Percentiles rank a stretch among this genome's conserved stretches.
Conservation (phyloP, 2,113 vertebrate genomes). For the Rattus rattus region DNA sequence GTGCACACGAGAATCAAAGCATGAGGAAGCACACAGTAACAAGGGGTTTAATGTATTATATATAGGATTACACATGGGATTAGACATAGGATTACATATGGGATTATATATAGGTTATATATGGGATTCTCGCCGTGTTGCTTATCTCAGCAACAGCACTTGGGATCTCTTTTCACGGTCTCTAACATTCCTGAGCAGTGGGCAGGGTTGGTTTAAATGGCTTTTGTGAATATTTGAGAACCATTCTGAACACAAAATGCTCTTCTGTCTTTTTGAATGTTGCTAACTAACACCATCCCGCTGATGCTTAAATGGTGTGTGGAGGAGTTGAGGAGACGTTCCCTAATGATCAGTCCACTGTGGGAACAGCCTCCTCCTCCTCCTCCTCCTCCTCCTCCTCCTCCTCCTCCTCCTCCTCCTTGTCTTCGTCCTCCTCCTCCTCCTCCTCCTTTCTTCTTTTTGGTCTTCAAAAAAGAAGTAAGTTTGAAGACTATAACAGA, state of each 20-base stretch:
- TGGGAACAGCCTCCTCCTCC: background rate
- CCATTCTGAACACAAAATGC: background rate
- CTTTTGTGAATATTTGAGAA: constrained; percentile 21
- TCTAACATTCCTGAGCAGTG: constrained; percentile 9
- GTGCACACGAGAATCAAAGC: constrained; percentile 26
- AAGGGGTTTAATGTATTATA: constrained; percentile 58
- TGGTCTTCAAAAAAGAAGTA: background rate
- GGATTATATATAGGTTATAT: too few species aligned
- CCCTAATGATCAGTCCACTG: background rate
- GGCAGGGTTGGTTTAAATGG: constrained; percentile 3
- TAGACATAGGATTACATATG: too few species aligned
- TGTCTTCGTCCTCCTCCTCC: too few species aligned
- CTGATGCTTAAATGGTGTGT: background rate
- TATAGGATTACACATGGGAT: background rate
- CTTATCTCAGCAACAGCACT: constrained; percentile 27
- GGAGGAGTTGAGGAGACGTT: background rate
- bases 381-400: too few species aligned
- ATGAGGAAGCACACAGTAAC: constrained; percentile 26
- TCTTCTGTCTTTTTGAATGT: constrained; percentile 17
- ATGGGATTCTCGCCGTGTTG: constrained; percentile 19
- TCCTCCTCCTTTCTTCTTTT: background rate
- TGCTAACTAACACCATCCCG: background rate
- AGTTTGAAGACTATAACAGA: background rate
- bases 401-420: too few species aligned
- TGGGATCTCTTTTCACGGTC: constrained; percentile 19